Conservation (phyloP, 2,113 vertebrate genomes). For the Phycodurus eques region DNA sequence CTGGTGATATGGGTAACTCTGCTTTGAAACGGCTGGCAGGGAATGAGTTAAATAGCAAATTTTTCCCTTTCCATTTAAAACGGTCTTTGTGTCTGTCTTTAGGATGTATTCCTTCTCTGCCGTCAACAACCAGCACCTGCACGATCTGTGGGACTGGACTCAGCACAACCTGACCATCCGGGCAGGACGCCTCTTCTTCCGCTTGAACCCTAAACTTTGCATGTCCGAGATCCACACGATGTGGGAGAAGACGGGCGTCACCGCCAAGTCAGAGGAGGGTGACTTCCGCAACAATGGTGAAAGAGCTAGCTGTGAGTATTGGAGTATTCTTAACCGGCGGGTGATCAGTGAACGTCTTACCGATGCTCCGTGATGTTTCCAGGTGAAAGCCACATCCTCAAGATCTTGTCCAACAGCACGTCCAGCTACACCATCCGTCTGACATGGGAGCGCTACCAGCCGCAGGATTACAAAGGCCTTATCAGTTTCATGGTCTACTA, state of each 20-base stretch:
- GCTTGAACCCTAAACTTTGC: slow-evolving; percentile 91
- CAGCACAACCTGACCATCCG: slow-evolving; percentile 92
- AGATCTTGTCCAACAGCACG: slow-evolving; percentile 85
- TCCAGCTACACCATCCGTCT: slow-evolving; percentile 83
- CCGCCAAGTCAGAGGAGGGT: slow-evolving; percentile 81
- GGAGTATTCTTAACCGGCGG: no score
- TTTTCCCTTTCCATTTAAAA: neutral
- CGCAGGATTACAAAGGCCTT: slow-evolving; percentile 84
- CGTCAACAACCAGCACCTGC: slow-evolving; percentile 92
- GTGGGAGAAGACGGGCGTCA: slow-evolving; percentile 86
- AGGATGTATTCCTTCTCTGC: slow-evolving; percentile 93
- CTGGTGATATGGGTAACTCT: no score
- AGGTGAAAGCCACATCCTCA: slow-evolving; percentile 90
- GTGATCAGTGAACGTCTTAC: slow-evolving; percentile 1
- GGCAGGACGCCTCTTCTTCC: slow-evolving; percentile 91
- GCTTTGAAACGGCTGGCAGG: no score
- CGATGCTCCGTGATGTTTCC: slow-evolving; percentile 23
- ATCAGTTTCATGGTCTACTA: slow-evolving; percentile 97
- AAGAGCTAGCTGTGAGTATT: slow-evolving; percentile 90
- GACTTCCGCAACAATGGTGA: slow-evolving; percentile 93
- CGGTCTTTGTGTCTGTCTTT: neutral
- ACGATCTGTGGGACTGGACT: slow-evolving; percentile 95
- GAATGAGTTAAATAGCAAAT: no score
- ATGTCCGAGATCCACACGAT: slow-evolving; percentile 92
- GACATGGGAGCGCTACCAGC: slow-evolving; percentile 87